phyloP scores from a whole-genome alignment of 2,797 vertebrate genomes.

The Eulemur mongoz region DNA sequence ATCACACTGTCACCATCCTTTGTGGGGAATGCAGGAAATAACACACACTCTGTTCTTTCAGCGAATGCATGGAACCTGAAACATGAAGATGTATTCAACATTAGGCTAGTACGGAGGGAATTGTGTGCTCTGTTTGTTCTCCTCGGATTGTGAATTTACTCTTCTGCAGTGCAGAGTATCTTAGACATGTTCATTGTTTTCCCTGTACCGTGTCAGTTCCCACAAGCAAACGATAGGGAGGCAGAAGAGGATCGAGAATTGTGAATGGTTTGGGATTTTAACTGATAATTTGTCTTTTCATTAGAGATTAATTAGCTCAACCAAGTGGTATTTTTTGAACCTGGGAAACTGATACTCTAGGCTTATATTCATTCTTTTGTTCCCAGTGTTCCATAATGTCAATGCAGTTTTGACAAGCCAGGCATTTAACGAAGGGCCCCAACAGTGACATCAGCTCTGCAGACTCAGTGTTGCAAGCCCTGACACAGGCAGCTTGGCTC shows the following conservation, averaged over 20 bases:
- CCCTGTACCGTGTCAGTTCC: neutral
- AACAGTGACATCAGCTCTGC: neutral
- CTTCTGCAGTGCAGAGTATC: fast-evolving
- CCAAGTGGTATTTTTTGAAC: neutral
- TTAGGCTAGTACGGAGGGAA: neutral
- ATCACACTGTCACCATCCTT: slow-evolving; percentile 60
- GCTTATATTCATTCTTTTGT: neutral
- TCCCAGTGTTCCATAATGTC: neutral
- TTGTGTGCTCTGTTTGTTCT: fast-evolving
- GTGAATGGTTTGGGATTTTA: neutral
- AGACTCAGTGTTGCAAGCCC: neutral
- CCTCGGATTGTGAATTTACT: neutral
- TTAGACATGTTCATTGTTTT: neutral
- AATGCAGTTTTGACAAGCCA: neutral
- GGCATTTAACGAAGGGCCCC: neutral
- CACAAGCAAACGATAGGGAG: neutral
- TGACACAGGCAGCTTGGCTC: neutral
- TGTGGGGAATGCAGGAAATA: slow-evolving; percentile 45
- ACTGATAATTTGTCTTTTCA: neutral
- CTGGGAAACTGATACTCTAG: neutral
- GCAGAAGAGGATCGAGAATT: neutral
- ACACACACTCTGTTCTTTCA: slow-evolving; percentile 75
- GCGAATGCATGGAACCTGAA: slow-evolving; percentile 89
- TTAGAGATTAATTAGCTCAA: neutral
- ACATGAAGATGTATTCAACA: neutral